Conservation (phyloP, 2,113 vertebrate genomes). For the Tachycineta bicolor region DNA sequence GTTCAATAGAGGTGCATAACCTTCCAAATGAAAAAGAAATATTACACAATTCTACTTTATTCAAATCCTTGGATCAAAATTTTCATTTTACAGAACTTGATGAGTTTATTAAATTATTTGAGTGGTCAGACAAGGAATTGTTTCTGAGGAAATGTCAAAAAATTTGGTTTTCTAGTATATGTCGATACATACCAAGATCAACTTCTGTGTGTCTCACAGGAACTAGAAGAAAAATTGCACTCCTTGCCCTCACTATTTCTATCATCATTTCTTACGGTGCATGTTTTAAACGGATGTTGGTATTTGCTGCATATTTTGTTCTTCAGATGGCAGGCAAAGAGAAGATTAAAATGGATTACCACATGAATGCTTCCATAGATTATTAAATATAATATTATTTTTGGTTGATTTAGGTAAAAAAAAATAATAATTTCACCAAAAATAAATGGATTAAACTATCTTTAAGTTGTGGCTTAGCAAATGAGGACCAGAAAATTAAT, state of each 20-base stretch:
- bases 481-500: constrained; percentile 24
- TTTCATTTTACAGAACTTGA: not conserved
- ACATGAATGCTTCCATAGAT: not conserved
- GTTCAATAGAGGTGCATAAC: not conserved
- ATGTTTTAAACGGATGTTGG: not conserved
- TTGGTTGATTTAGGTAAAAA: not conserved
- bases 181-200: not conserved
- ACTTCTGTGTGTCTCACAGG: not conserved
- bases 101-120: not conserved
- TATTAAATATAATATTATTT: constrained; percentile 33
- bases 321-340: not conserved
- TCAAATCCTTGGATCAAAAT: not conserved
- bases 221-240: not conserved
- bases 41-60: not conserved
- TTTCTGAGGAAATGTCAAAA: not conserved
- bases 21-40: not conserved
- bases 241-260: not conserved
- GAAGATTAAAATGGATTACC: constrained; percentile 51
- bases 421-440: not conserved
- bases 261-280: not conserved
- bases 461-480: constrained; percentile 35
- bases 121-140: not conserved
- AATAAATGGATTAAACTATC: constrained; percentile 23
- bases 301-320: not conserved
- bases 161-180: not conserved